phyloP scores from a whole-genome alignment of 2,797 vertebrate species.

The Ficedula albicollis region DNA sequence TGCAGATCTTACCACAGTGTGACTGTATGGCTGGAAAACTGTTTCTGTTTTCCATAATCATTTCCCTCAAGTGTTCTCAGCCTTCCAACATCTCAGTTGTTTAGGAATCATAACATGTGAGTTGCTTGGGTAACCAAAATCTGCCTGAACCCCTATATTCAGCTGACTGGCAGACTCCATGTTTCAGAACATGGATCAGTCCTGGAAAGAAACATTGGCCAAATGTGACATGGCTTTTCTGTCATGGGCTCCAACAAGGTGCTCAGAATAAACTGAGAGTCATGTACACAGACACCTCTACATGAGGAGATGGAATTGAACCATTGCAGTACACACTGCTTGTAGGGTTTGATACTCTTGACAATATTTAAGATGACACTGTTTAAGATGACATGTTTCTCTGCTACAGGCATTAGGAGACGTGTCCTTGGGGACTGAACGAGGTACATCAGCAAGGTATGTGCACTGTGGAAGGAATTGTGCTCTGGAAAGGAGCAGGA shows the following conservation, averaged over 20 bases:
- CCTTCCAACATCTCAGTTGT: constrained; percentile 45
- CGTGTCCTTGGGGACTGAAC: not conserved
- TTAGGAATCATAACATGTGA: constrained; percentile 63
- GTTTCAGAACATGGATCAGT: not conserved
- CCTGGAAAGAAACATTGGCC: not conserved
- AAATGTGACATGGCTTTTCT: not conserved
- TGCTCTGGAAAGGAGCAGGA: not conserved
- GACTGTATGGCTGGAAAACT: not conserved
- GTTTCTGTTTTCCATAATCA: constrained; percentile 14
- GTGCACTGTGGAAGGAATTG: not conserved
- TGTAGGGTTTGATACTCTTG: not conserved
- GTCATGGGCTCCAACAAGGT: not conserved
- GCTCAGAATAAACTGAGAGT: not conserved
- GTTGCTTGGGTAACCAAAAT: constrained; percentile 66
- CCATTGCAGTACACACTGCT: not conserved
- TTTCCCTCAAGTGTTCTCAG: not conserved
- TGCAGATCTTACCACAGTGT: not conserved
- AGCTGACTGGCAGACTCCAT: constrained; percentile 7
- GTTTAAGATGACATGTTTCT: not conserved
- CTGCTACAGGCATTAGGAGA: not conserved
- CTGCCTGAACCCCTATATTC: not conserved
- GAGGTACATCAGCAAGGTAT: not conserved
- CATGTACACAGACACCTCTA: rapidly evolving
- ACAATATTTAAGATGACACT: not conserved
- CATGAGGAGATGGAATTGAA: rapidly evolving